Evolutionary conservation across 2,888 invertebrate species (phyloP).

Genomic region (Thera obeliscata): DNA sequence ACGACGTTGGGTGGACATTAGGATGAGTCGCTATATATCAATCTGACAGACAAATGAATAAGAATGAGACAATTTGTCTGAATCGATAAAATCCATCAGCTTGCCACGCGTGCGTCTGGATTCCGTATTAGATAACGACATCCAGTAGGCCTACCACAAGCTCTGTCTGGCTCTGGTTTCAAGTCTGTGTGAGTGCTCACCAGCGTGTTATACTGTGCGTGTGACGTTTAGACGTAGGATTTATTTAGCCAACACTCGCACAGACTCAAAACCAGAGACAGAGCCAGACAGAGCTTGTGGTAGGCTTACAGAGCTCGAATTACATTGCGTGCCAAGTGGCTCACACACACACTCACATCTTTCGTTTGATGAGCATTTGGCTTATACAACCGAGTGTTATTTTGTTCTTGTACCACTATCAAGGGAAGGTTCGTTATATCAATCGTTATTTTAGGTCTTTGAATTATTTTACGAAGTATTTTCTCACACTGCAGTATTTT

Average conservation of each 20-base stretch:
- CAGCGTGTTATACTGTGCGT: no score
- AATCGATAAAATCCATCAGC: constrained; percentile 28
- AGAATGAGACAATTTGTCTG: constrained; percentile 35
- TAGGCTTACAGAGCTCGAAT: background rate
- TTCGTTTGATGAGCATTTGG: constrained; percentile 2
- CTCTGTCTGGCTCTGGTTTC: no score
- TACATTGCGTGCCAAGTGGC: constrained; percentile 8
- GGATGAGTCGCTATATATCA: constrained; percentile 36
- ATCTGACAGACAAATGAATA: constrained; percentile 37
- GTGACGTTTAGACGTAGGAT: no score
- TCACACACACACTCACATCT: constrained; percentile 1
- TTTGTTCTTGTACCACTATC: background rate
- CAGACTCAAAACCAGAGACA: no score
- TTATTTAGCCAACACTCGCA: no score
- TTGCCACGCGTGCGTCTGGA: constrained; percentile 16
- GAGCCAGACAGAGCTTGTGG: no score
- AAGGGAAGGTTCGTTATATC: background rate
- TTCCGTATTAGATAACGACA: constrained; percentile 13
- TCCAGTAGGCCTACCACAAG: background rate
- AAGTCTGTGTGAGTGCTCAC: no score
- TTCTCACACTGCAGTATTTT: no score
- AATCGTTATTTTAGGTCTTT: background rate
- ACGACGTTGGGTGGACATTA: constrained; percentile 27
- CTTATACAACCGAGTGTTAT: background rate
- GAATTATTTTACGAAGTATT: no score